These are phyloP conservation scores for Penaeus monodon DNA, from an alignment of 2,888 invertebrate species.

Conservation along the genomic window DNA sequence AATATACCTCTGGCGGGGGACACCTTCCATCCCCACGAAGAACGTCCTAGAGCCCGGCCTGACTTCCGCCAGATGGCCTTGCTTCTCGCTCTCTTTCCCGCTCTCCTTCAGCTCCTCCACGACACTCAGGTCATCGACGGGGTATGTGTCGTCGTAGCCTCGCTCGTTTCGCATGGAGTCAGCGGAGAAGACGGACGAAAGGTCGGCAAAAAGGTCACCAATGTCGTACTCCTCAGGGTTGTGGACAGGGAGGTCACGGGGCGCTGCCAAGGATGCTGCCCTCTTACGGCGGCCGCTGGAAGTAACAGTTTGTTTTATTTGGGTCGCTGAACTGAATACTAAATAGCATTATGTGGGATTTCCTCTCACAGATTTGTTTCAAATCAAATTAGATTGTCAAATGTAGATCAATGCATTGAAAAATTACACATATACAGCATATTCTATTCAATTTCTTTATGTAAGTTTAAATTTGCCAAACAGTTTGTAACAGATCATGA, in stretches of 20 bases:
- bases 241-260: constrained; percentile 21
- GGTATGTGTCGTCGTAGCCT: constrained; percentile 18
- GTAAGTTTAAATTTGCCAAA: no score
- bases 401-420: no score
- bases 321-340: background rate
- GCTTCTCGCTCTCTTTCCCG: constrained; percentile 17
- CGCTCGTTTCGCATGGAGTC: constrained; percentile 12
- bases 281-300: constrained; percentile 62
- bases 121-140: constrained; percentile 12
- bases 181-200: constrained; percentile 10
- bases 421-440: no score
- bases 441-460: no score
- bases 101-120: constrained; percentile 13
- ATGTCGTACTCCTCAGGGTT: constrained; percentile 30
- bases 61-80: background rate
- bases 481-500: no score
- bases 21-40: constrained; percentile 32
- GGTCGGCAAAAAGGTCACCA: constrained; percentile 28
- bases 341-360: background rate
- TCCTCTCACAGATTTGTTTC: background rate
- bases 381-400: no score
- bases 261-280: constrained; percentile 24
- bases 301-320: no score
- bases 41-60: background rate
- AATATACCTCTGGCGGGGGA: constrained; percentile 39